Base-by-base conservation (phyloP, 2,888 invertebrate genomes). In the Limnephilus rhombicus region DNA sequence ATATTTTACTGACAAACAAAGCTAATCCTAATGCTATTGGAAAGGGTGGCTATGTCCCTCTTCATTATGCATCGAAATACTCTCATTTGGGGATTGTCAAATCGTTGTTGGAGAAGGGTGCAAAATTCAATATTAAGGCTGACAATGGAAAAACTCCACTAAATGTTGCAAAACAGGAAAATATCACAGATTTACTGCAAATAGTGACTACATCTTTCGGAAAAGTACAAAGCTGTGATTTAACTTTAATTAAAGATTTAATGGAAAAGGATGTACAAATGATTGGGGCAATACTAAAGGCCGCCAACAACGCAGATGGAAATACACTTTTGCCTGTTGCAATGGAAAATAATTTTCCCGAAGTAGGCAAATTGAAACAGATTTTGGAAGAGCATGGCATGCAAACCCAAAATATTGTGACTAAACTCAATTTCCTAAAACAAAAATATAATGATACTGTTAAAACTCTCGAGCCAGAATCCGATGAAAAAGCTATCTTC, bases 11-110 rank as follows among this genome's bases (percentile, higher is more conserved):
- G 9, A 87, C 49, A 31, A 87, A 53, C 12, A 24, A 31, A 34
- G 87, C 87, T n/a, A 53, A 87, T 87, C 53, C 87, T 18, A 87
- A 87, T 31, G 31, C 29, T 37, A 18, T 53, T 53, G 87, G 87
- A 68, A 68, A 87, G 37, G 31, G 53, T 29, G 68, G 34, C 3
- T 29, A 29, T 13, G 24, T 12, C 15, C 87, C 87, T 13, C 87
- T 87, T 18, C 87, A 87, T 68, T 87, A 68, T 15, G 87, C 87
- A 15, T 31, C 87, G n/a, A 49, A 68, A 29, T 68, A 29, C 18
- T 87, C 87, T 34, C 31, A 53, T 68, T 87, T 53, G 11, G 37
- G 34, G 7, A 87, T 87, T 68, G 87, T 31, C 1, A 49, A 68
- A 53, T 53, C 34, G 15, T 53, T 87, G 11, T 18, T 87, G 87